A percentile compares a stretch with the other conserved stretches of the same genome.
These are phyloP conservation scores for Lasioglossum lativentre DNA, from an alignment of 2,888 invertebrate genomes.

Conservation along the genomic window DNA sequence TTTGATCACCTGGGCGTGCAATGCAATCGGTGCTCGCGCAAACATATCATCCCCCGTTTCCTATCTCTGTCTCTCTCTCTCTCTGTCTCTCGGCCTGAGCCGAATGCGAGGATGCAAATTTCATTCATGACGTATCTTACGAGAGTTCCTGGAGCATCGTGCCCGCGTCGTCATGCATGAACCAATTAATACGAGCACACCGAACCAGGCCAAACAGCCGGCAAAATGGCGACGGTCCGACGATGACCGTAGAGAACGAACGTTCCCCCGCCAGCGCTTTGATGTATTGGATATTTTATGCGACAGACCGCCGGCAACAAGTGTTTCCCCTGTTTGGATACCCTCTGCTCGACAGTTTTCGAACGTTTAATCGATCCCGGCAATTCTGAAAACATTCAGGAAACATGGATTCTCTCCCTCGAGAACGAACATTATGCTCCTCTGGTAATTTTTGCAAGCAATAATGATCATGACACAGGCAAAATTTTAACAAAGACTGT, in stretches of 20 bases:
- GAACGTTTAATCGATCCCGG: background rate
- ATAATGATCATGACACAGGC: background rate
- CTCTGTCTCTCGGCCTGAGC: background rate
- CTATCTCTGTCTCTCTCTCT: background rate
- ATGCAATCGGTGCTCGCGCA: background rate
- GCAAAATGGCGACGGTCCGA: slow-evolving; percentile 1
- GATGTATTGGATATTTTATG: slow-evolving; percentile 48
- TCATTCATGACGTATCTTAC: slow-evolving; percentile 38
- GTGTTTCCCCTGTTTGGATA: slow-evolving; percentile 42
- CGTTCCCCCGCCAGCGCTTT: background rate
- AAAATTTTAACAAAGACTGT: background rate
- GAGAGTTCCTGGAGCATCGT: background rate
- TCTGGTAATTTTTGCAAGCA: background rate
- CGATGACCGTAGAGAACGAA: slow-evolving; percentile 7
- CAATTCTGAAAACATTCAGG: background rate
- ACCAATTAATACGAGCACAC: slow-evolving; percentile 25
- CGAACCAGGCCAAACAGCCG: slow-evolving; percentile 7
- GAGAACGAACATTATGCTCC: background rate
- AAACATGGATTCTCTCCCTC: background rate
- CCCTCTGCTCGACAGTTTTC: slow-evolving; percentile 25
- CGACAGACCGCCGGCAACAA: slow-evolving; percentile 51
- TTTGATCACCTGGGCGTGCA: background rate
- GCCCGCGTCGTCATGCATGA: slow-evolving; percentile 22
- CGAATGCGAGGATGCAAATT: slow-evolving; percentile 16
- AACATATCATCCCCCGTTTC: background rate